Evolutionary conservation across 1,140 invertebrate genomes (phyloP), one percentile per base, ranked within the genome.

Genomic region (Drosophila rufa): DNA sequence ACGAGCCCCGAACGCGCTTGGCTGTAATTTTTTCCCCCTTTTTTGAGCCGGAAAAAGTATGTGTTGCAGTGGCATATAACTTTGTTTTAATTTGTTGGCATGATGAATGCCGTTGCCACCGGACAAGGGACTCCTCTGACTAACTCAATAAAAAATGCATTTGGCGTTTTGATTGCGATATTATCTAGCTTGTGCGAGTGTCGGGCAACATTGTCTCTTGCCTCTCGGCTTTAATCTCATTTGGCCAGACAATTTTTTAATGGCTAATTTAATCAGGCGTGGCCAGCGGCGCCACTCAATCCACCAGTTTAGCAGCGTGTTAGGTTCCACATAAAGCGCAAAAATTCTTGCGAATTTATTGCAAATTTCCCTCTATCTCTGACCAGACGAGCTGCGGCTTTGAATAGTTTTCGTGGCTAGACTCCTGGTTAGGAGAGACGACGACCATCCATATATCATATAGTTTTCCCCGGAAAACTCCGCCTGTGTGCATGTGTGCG

Each of bases 81-180:
- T 86, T 82, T 71, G 82, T 86, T 86, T 87, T 86, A 82, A 86
- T 87, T 86, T 75, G 82, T 67, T 75, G 64, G 64, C 58, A 68
- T 57, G 60, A 82, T 62, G 69, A 67, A 51, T 78, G 67, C 76
- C 68, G 77, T 80, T 75, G 82, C 75, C 66, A 71, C 66, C 59
- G 76, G 36, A 56, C 53, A 40, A 64, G 50, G 38, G 57, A 75
- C 33, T 67, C 33, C 33, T 9, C 67, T 53, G 75, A 46, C 69
- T 71, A 82, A 82, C 75, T 82, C 79, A 80, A 86, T 86, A 86
- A 87, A 73, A 86, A 86, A 77, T 62, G 79, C 84, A 80, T 89
- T 89, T 87, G 58, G 80, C 83, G 73, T 67, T 86, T 86, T 85
- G 78, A 85, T 86, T 85, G 79, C 79, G 43, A 79, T 62, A 75